These are phyloP conservation scores for Merodon equestris DNA, from an alignment of 2,888 invertebrate species.

Conservation along the genomic window DNA sequence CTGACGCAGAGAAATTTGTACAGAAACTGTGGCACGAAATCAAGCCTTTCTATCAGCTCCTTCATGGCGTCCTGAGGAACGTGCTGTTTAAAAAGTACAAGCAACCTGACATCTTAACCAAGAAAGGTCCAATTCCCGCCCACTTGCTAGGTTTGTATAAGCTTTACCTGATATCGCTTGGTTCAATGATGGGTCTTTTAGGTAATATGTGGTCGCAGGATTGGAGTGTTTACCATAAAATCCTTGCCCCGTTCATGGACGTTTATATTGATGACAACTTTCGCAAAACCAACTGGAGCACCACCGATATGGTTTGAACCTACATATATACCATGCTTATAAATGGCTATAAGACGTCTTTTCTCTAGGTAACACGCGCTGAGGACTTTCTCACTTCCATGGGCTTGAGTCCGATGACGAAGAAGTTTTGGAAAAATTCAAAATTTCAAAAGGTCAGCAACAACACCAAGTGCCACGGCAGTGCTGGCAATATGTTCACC, in stretches of 20 bases:
- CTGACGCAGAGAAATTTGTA: constrained; percentile 81
- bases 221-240: constrained; percentile 82
- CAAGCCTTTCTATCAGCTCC: constrained; percentile 83
- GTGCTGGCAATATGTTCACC: constrained; percentile 86
- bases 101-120: constrained; percentile 81
- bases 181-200: constrained; percentile 69
- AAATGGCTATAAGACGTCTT: not conserved
- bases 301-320: constrained; percentile 81
- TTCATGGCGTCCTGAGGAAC: constrained; percentile 86
- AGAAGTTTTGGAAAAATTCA: constrained; percentile 83
- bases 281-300: constrained; percentile 80
- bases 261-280: constrained; percentile 81
- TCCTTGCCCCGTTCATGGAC: constrained; percentile 80
- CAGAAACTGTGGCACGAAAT: constrained; percentile 81
- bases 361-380: constrained; percentile 78
- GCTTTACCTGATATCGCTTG: not conserved
- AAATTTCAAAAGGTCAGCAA: constrained; percentile 78
- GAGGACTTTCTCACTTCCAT: constrained; percentile 86
- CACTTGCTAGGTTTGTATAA: constrained; percentile 83
- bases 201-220: constrained; percentile 86
- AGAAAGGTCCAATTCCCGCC: constrained; percentile 83
- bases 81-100: constrained; percentile 80
- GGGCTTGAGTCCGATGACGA: constrained; percentile 82
- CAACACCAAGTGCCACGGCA: constrained; percentile 83
- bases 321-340: not conserved